These are phyloP conservation scores for Thripadectes ignobilis DNA, from an alignment of 2,797 vertebrate species.

Conservation along the genomic window DNA sequence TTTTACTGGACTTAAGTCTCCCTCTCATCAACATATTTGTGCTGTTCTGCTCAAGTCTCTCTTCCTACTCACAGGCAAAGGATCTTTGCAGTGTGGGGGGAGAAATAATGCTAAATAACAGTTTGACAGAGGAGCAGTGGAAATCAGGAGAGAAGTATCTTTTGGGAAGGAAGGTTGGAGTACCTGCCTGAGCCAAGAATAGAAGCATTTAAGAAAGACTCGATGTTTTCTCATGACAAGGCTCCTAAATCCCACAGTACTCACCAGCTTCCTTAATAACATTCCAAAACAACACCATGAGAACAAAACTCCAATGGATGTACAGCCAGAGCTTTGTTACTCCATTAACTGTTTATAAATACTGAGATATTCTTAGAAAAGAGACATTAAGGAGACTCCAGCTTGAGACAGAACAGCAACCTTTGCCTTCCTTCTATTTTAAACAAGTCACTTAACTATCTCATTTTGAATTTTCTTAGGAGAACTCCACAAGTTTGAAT, in stretches of 20 bases:
- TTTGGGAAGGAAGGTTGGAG: background rate
- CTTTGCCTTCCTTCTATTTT: background rate
- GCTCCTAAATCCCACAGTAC: background rate
- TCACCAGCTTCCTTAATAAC: background rate
- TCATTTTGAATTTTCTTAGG: background rate
- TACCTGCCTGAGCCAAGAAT: background rate
- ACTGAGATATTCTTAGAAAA: constrained; percentile 42
- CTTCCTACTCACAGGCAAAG: background rate
- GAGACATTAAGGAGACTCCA: background rate
- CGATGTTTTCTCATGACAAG: background rate
- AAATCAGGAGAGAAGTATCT: background rate
- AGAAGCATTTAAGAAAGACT: background rate
- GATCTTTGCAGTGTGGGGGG: background rate
- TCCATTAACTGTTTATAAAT: constrained; percentile 35
- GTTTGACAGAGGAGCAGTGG: background rate
- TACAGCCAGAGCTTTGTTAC: background rate
- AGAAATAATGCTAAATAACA: background rate
- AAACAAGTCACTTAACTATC: background rate
- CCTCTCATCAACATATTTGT: background rate
- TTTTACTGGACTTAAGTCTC: background rate
- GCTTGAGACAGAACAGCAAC: background rate
- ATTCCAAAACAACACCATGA: background rate
- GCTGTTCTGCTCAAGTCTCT: background rate
- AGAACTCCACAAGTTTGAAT: background rate
- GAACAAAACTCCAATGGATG: background rate